phyloP scores from a whole-genome alignment of 2,113 vertebrate genomes.

The Dryoscopus gambensis region DNA sequence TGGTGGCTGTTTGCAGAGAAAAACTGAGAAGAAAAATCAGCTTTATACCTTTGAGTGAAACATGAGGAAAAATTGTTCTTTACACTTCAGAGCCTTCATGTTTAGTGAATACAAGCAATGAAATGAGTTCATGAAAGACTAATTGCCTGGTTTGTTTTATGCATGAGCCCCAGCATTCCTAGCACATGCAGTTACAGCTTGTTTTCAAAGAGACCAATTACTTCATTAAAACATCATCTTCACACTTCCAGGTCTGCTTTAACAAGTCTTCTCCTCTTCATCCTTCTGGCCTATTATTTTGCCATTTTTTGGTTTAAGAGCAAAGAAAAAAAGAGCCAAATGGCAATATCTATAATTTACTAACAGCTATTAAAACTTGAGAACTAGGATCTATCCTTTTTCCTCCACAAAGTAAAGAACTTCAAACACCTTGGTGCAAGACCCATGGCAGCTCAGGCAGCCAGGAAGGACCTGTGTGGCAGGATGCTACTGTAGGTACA shows the following conservation, averaged over 20 bases:
- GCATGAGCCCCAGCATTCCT: slow-evolving; percentile 3
- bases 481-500: not conserved
- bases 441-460: not conserved
- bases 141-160: slow-evolving; percentile 24
- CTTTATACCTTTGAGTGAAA: not conserved
- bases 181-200: not conserved
- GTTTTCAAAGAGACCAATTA: slow-evolving; percentile 34
- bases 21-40: not conserved
- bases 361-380: not conserved
- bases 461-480: not conserved
- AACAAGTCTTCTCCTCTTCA: not conserved
- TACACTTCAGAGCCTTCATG: slow-evolving; percentile 13
- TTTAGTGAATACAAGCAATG: slow-evolving; percentile 3
- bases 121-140: slow-evolving; percentile 22
- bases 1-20: not conserved
- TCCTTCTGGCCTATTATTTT: not conserved
- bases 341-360: not conserved
- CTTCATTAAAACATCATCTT: slow-evolving; percentile 33
- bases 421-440: not conserved
- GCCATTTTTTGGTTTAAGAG: not conserved
- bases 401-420: not conserved
- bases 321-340: not conserved
- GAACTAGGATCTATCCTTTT: not conserved
- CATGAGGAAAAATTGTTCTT: not conserved
- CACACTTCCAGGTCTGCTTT: not conserved